These are phyloP conservation scores for Montipora cactus DNA, from an alignment of 64 coral and sea anemone genomes.

Conservation along the genomic window DNA sequence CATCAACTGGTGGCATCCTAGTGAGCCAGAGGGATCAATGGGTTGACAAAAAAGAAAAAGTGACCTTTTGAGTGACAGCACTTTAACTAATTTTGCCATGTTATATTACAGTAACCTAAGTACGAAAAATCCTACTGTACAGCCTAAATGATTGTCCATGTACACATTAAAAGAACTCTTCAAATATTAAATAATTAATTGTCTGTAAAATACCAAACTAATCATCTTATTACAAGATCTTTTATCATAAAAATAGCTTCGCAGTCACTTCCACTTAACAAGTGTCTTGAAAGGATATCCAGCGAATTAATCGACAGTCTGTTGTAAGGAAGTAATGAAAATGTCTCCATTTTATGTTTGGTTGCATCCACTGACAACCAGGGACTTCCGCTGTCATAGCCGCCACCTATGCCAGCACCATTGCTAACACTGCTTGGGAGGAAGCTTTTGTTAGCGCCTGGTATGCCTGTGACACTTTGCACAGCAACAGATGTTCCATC, in stretches of 20 bases:
- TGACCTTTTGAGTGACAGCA: not conserved
- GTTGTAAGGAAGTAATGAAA: conserved; percentile 89
- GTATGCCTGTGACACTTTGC: conserved; percentile 50
- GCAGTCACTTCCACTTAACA: conserved; percentile 92
- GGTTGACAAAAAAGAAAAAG: not conserved
- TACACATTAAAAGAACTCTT: not conserved
- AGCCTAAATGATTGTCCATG: not conserved
- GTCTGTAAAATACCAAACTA: not conserved
- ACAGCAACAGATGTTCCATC: conserved; percentile 91
- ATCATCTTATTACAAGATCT: conserved; percentile 90
- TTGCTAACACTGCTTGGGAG: conserved; percentile 58
- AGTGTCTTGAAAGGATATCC: conserved; percentile 89
- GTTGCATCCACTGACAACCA: conserved; percentile 97
- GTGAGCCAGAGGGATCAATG: no score
- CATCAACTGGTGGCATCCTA: no score
- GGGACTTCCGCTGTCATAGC: conserved; percentile 68
- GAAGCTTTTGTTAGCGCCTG: conserved; percentile 35
- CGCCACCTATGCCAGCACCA: conserved; percentile 68
- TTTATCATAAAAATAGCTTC: conserved; percentile 94
- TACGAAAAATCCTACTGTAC: not conserved
- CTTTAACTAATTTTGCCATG: not conserved
- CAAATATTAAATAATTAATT: conserved; percentile 9
- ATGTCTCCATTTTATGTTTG: conserved; percentile 96
- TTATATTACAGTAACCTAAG: not conserved
- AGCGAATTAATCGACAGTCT: conserved; percentile 95